Evolutionary conservation across 2,113 vertebrate species (phyloP).

Genomic region (Ailuropoda melanoleuca): DNA sequence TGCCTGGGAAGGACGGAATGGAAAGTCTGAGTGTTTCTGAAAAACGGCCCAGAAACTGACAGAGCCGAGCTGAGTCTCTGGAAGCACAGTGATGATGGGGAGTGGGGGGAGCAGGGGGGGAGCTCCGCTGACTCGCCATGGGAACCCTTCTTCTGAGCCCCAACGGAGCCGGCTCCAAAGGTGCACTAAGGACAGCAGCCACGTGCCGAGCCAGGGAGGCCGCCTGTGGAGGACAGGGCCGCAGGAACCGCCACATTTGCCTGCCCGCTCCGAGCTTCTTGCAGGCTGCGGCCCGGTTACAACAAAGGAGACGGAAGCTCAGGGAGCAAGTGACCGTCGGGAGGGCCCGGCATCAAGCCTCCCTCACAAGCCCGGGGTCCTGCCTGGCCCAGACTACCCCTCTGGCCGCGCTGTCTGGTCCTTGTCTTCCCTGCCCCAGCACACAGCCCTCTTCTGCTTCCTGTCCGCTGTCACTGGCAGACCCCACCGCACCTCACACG

Average conservation of each 20-base stretch:
- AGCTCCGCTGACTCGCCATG: not conserved
- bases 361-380: not conserved
- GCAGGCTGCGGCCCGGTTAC: not conserved
- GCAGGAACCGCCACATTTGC: not conserved
- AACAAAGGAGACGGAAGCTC: not conserved
- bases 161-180: not conserved
- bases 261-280: not conserved
- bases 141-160: not conserved
- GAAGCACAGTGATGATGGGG: not conserved
- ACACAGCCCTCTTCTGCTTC: not conserved
- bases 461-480: not conserved
- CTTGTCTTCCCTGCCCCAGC: not conserved
- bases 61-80: not conserved
- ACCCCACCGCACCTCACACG: not conserved
- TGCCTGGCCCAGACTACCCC: not conserved
- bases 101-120: not conserved
- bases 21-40: conserved; percentile 16
- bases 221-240: not conserved
- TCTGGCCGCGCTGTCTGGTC: not conserved
- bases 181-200: not conserved
- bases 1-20: not conserved
- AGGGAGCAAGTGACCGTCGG: not conserved
- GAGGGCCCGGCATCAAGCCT: not conserved
- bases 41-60: not conserved
- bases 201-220: not conserved